Evolutionary conservation across 2,797 vertebrate species (phyloP).

Genomic region (Ctenosaura bakeri): DNA sequence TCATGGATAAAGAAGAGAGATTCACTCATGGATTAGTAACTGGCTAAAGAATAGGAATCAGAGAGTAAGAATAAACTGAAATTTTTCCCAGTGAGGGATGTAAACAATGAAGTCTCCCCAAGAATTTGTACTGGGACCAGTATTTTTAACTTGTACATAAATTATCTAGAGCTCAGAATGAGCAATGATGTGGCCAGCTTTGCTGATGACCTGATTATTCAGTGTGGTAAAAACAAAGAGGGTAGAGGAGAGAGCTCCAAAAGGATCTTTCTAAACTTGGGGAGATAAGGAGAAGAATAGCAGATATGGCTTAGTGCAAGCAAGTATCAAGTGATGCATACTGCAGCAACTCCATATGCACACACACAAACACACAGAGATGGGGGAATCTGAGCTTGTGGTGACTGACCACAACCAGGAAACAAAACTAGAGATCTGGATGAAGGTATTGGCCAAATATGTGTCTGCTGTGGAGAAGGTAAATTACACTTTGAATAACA

Average conservation of each 20-base stretch:
- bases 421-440: no score
- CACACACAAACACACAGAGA: no score
- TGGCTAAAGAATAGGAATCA: not conserved
- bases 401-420: no score
- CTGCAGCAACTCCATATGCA: not conserved
- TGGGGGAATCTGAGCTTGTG: no score
- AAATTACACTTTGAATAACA: no score
- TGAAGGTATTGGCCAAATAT: no score
- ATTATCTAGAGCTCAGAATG: not conserved
- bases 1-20: not conserved
- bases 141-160: not conserved
- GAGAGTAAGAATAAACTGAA: not conserved
- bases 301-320: not conserved
- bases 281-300: not conserved
- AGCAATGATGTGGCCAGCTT: not conserved
- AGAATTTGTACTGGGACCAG: not conserved
- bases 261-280: not conserved
- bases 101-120: not conserved
- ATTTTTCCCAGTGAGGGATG: not conserved
- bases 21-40: not conserved
- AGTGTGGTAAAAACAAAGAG: not conserved
- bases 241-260: not conserved
- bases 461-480: no score
- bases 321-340: not conserved
- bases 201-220: not conserved